These are phyloP conservation scores for Copidosoma floridanum DNA, from an alignment of 1,140 invertebrate genomes.

Conservation along the genomic window DNA sequence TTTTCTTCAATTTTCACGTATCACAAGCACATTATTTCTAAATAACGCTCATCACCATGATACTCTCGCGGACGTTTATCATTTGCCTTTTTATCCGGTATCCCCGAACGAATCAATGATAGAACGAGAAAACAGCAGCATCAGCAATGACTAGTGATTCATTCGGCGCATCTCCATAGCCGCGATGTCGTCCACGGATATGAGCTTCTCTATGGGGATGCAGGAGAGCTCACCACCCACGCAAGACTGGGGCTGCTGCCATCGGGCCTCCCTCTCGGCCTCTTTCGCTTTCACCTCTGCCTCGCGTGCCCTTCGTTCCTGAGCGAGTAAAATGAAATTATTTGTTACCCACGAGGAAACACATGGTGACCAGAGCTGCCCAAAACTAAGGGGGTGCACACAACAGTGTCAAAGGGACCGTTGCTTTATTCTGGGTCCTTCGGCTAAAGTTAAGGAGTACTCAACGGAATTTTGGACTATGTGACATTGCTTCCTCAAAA, in stretches of 20 bases:
- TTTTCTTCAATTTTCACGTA: not conserved
- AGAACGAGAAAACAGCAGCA: slow-evolving; percentile 15
- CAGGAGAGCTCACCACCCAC: slow-evolving; percentile 75
- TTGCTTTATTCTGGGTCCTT: too few species aligned
- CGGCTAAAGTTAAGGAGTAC: too few species aligned
- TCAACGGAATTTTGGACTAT: too few species aligned
- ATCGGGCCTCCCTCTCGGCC: slow-evolving; percentile 48
- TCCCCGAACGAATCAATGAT: slow-evolving; percentile 2
- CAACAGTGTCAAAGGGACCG: too few species aligned
- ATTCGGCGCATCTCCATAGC: slow-evolving; percentile 53
- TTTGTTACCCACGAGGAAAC: too few species aligned
- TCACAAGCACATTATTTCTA: not conserved
- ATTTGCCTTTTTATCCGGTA: too few species aligned
- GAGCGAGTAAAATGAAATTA: too few species aligned
- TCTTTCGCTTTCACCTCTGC: slow-evolving; percentile 64
- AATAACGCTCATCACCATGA: too few species aligned
- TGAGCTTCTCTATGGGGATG: slow-evolving; percentile 75
- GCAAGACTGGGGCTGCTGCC: slow-evolving; percentile 62
- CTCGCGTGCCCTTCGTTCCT: slow-evolving; percentile 69
- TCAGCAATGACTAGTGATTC: slow-evolving; percentile 48
- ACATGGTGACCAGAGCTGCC: too few species aligned
- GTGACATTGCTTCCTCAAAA: too few species aligned
- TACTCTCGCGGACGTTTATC: too few species aligned
- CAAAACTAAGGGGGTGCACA: too few species aligned
- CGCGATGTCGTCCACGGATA: slow-evolving; percentile 56